A percentile compares a stretch with the other conserved stretches of the same genome.
These are phyloP conservation scores for Palaemon carinicauda DNA, from an alignment of 1,140 invertebrate genomes.

Conservation along the genomic window DNA sequence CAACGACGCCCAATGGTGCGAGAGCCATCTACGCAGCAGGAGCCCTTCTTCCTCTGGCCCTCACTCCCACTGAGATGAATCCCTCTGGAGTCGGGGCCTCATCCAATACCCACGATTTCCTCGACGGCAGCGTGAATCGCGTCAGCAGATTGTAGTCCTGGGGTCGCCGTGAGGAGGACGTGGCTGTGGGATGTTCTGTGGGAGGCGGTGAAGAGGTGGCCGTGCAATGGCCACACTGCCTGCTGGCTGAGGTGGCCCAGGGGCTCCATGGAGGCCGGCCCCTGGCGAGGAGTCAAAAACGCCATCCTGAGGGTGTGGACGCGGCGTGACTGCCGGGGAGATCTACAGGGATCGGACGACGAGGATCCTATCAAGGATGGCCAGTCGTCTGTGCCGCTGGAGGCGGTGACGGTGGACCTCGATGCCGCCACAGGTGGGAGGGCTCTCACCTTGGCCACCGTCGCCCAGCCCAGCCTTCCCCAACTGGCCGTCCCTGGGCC, in stretches of 20 bases:
- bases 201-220: constrained; percentile 12
- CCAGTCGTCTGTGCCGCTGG: background rate
- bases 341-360: background rate
- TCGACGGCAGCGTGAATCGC: background rate
- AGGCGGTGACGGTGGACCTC: constrained; percentile 18
- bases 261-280: constrained; percentile 35
- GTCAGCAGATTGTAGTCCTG: background rate
- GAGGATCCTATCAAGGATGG: too few relatives aligned
- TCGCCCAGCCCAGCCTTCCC: background rate
- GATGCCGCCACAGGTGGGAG: background rate
- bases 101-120: background rate
- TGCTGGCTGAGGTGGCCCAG: constrained; percentile 33
- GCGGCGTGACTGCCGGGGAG: background rate
- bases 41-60: background rate
- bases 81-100: background rate
- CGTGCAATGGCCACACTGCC: constrained; percentile 28
- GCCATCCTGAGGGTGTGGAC: constrained; percentile 44
- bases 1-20: too few relatives aligned
- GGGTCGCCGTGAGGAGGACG: background rate
- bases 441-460: background rate
- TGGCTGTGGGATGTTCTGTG: background rate
- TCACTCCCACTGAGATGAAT: too few relatives aligned
- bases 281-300: constrained; percentile 43
- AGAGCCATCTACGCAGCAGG: too few relatives aligned
- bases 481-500: constrained; percentile 1